Conservation (phyloP, 2,888 invertebrate species). For the Oithona nana region DNA sequence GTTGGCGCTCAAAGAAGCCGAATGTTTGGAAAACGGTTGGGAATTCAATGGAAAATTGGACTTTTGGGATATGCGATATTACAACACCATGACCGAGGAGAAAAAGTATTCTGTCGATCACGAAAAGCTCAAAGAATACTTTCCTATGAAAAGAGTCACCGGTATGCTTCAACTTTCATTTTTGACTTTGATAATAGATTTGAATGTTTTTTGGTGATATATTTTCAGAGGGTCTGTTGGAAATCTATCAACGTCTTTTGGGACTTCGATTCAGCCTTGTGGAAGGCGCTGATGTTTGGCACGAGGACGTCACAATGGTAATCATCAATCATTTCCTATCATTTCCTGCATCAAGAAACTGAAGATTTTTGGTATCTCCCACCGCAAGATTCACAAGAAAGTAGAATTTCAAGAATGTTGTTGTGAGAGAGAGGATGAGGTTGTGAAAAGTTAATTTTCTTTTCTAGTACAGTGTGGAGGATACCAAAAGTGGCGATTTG, state of each 20-base stretch:
- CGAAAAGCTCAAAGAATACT: constrained; percentile 29
- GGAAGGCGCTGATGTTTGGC: constrained; percentile 29
- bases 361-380: no score
- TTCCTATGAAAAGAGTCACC: constrained; percentile 32
- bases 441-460: constrained; percentile 9
- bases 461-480: constrained; percentile 29
- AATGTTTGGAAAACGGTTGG: constrained; percentile 23
- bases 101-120: constrained; percentile 32
- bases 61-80: constrained; percentile 32
- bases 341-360: no score
- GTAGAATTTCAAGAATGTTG: no score
- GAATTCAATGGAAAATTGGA: constrained; percentile 29
- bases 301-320: constrained; percentile 32
- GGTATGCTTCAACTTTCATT: no score
- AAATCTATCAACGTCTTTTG: constrained; percentile 32
- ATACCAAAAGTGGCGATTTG: constrained; percentile 25
- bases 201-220: background rate
- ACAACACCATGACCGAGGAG: constrained; percentile 31
- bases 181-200: background rate
- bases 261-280: constrained; percentile 29
- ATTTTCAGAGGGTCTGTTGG: constrained; percentile 29
- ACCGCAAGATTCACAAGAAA: no score
- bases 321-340: no score
- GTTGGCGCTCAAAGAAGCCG: constrained; percentile 30
- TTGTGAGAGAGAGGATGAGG: no score